These are phyloP conservation scores for Odontophorus gujanensis DNA, from an alignment of 2,113 vertebrate species.

Conservation along the genomic window DNA sequence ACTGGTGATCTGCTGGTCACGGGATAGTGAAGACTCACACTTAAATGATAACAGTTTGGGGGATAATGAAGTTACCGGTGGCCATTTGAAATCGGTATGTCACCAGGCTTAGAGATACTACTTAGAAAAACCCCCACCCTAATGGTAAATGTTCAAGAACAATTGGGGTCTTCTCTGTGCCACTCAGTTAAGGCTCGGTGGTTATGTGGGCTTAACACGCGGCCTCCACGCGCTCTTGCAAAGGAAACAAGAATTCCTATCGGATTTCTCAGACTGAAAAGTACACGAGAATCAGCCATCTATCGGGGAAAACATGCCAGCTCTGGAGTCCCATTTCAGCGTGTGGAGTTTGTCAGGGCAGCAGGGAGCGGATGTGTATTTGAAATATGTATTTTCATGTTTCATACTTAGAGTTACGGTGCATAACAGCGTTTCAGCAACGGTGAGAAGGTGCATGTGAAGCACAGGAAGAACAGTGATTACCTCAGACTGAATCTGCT, in stretches of 20 bases:
- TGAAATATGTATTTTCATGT: neutral
- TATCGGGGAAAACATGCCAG: neutral
- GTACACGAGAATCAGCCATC: neutral
- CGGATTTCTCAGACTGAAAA: neutral
- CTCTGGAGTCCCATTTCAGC: neutral
- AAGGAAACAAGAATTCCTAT: neutral
- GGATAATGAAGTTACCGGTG: neutral
- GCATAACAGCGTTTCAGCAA: neutral
- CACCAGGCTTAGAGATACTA: neutral
- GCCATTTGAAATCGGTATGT: neutral
- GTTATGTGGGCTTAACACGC: neutral
- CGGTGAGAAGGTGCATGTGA: neutral
- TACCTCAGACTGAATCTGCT: neutral
- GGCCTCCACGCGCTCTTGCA: neutral
- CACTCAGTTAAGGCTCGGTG: neutral
- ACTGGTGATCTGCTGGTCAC: neutral
- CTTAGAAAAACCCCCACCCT: neutral
- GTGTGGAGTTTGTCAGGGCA: neutral
- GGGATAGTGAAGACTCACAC: accelerated
- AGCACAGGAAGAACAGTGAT: neutral
- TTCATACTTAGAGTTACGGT: neutral
- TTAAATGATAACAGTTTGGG: neutral
- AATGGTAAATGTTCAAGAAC: neutral
- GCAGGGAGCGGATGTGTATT: neutral
- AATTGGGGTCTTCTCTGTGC: neutral